A percentile compares a stretch with the other conserved stretches of the same genome.
These are phyloP conservation scores for Lutraria lutraria DNA, from an alignment of 2,888 invertebrate genomes.

Conservation along the genomic window DNA sequence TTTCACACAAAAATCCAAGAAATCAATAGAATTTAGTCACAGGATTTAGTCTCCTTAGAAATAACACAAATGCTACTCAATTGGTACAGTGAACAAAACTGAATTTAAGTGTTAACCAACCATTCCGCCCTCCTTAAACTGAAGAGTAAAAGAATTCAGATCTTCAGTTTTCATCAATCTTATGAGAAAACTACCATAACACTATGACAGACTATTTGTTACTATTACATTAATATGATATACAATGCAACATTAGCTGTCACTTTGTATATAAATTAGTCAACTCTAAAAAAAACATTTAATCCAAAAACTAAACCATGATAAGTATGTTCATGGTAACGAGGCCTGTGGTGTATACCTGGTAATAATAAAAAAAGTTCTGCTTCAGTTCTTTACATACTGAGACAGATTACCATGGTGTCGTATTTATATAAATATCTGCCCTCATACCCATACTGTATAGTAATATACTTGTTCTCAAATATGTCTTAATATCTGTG, in stretches of 20 bases:
- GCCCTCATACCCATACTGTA: neutral
- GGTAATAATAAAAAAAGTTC: conserved; percentile 26
- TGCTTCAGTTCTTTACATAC: conserved; percentile 21
- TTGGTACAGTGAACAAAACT: neutral
- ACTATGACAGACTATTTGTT: conserved; percentile 10
- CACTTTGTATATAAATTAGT: conserved; percentile 17
- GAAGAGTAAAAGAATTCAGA: conserved; percentile 4
- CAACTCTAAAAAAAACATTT: neutral
- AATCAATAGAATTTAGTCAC: neutral
- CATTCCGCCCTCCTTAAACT: neutral
- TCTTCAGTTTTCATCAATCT: conserved; percentile 5
- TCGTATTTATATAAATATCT: conserved; percentile 14
- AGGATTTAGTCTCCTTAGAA: neutral
- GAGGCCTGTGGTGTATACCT: conserved; percentile 17
- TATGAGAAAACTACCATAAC: neutral
- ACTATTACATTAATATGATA: neutral
- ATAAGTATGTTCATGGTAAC: neutral
- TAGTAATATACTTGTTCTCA: neutral
- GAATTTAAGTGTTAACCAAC: neutral
- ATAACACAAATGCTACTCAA: neutral
- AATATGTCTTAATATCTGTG: neutral
- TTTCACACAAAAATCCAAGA: conserved; percentile 18
- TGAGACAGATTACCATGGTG: neutral
- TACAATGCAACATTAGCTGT: neutral
- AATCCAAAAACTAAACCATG: conserved; percentile 1